Evolutionary conservation across 2,113 vertebrate species (phyloP), one percentile per base, ranked within the genome.

Genomic region (Corythornis cristatus): DNA sequence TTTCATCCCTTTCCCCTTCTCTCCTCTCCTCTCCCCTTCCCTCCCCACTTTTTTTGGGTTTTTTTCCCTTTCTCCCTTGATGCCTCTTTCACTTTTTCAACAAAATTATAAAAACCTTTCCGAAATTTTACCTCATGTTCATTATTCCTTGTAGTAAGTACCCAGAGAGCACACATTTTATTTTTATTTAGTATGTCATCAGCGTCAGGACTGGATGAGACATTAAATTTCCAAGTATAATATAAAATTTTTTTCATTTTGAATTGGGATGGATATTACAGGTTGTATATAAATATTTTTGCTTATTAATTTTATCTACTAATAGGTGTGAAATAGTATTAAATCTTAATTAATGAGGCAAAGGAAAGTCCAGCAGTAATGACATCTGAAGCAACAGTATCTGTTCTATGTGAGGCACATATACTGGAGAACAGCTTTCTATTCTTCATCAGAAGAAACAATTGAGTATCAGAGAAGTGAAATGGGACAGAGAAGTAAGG

Each of bases 171-270:
- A 60, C 17, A 80, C 13, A 43, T 85, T 91, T 86, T 68, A 54
- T 20, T 58, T 71, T 86, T 68, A 54, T 20, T 58, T 71, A 76
- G 25, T 31, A 73, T 29, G 29, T 45, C 20, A 43, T 67, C 28
- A 77, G 2, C 50, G 9, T 31, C 79, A 35, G 26, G 66, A 51
- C 5, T 73, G 26, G 65, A 43, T 8, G 83, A 82, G 53, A 86
- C 29, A 53, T 76, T 45, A n/a, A 40, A 35, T 57, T 87, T 97
- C 17, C 12, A 62, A 68, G 21, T 40, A 61, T 58, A 90, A 78
- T n/a, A 45, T 54, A 23, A 15, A 87, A 74, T 96, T 90, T 86
- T 75, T 97, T 23, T 51, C 25, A 66, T 94, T 95, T 75, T 79
- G 70, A 15, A 10, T 71, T 83, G 53, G 79, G 16, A 5, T 73